Percentiles rank a stretch among this genome's conserved stretches.
These are phyloP conservation scores for Rhopalosiphum padi DNA, from an alignment of 1,140 invertebrate genomes.

Conservation along the genomic window DNA sequence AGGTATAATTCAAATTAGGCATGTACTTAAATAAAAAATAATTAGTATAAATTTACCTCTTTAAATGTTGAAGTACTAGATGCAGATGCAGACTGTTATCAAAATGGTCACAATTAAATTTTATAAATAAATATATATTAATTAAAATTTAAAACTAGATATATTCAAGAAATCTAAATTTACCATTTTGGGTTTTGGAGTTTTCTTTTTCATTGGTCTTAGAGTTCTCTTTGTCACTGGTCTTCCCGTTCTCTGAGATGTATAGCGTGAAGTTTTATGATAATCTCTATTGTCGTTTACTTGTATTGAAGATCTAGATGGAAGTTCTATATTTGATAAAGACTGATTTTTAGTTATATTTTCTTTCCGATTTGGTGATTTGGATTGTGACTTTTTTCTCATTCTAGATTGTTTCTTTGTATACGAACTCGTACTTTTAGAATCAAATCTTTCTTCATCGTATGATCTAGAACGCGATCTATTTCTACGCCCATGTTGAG, in stretches of 20 bases:
- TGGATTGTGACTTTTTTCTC: background rate
- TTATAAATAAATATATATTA: background rate
- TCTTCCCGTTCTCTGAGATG: too few species aligned
- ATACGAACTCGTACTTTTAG: background rate
- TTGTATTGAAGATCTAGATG: too few species aligned
- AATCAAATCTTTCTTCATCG: background rate
- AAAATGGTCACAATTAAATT: background rate
- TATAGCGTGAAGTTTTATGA: too few species aligned
- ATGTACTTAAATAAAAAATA: background rate
- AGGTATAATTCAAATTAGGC: background rate
- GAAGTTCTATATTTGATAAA: too few species aligned
- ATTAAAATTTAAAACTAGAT: background rate
- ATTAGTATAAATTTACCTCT: background rate
- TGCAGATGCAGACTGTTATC: background rate
- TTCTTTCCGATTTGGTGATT: background rate
- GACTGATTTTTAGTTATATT: background rate
- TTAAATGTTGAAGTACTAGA: background rate
- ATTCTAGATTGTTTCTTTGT: background rate
- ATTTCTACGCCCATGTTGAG: background rate
- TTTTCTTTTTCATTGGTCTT: too few species aligned
- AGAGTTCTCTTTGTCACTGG: too few species aligned
- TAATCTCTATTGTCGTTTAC: too few species aligned
- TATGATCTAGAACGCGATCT: background rate
- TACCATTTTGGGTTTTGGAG: background rate
- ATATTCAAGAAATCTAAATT: background rate